A percentile compares a stretch with the other conserved stretches of the same genome.
Evolutionary conservation across 2,888 invertebrate genomes (phyloP).

Genomic region (Melipona bicolor): DNA sequence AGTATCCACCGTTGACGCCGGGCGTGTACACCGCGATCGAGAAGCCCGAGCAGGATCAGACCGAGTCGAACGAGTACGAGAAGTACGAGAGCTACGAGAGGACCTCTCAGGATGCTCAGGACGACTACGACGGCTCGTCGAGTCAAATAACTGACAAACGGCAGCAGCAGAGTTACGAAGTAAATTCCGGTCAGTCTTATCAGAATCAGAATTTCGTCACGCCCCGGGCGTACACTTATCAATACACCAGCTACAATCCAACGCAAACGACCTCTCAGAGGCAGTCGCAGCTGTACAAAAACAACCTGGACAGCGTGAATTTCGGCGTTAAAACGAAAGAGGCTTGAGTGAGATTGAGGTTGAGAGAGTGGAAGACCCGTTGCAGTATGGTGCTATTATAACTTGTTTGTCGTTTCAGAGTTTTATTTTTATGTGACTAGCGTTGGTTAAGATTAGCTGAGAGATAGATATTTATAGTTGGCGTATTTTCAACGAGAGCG

Average conservation of each 20-base stretch:
- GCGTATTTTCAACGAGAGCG: not conserved
- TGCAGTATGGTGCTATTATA: constrained; percentile 26
- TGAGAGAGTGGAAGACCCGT: not conserved
- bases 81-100: constrained; percentile 76
- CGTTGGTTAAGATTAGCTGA: too few species aligned
- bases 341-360: constrained; percentile 59
- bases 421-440: not conserved
- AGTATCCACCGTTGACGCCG: constrained; percentile 64
- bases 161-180: constrained; percentile 64
- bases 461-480: not conserved
- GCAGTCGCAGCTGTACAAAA: constrained; percentile 66
- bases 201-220: constrained; percentile 71
- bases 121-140: constrained; percentile 55
- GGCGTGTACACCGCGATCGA: constrained; percentile 73
- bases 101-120: constrained; percentile 49
- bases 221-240: constrained; percentile 73
- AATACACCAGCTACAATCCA: constrained; percentile 75
- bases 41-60: constrained; percentile 60
- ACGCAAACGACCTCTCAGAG: constrained; percentile 61
- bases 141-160: constrained; percentile 53
- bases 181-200: constrained; percentile 69
- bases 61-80: constrained; percentile 70
- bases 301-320: constrained; percentile 71
- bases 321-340: constrained; percentile 74
- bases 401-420: constrained; percentile 9